A percentile compares a stretch with the other conserved stretches of the same genome.
phyloP scores from a whole-genome alignment of 2,113 vertebrate genomes.

The Craseonycteris thonglongyai region DNA sequence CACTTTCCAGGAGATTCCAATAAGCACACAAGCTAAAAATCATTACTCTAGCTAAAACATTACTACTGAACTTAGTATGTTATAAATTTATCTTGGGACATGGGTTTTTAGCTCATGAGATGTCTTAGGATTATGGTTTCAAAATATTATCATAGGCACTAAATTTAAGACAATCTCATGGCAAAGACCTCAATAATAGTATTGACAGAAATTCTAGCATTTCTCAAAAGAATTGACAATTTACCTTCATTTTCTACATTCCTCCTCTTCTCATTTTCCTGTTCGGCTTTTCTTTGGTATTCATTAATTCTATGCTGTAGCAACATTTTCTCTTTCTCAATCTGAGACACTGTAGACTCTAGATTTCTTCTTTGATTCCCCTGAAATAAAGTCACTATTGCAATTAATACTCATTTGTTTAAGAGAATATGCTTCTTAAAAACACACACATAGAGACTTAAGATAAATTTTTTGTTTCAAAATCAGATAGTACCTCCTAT shows the following conservation, averaged over 20 bases:
- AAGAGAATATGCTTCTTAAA: neutral
- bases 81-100: neutral
- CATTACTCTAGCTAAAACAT: neutral
- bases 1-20: neutral
- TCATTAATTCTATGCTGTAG: slow-evolving; percentile 92
- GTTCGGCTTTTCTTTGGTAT: slow-evolving; percentile 95
- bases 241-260: slow-evolving; percentile 97
- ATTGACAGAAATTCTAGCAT: neutral
- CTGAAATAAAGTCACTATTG: slow-evolving; percentile 67
- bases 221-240: slow-evolving; percentile 30
- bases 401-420: slow-evolving; percentile 28
- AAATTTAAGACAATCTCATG: neutral
- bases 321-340: slow-evolving; percentile 97
- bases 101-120: neutral
- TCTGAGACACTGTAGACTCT: slow-evolving; percentile 87
- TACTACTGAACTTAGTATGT: neutral
- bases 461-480: neutral
- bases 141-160: neutral
- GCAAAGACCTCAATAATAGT: neutral
- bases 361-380: slow-evolving; percentile 87
- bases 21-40: neutral
- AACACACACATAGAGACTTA: neutral
- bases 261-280: slow-evolving; percentile 94
- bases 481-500: neutral
- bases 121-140: neutral